Evolutionary conservation across 1,140 invertebrate species (phyloP).

Genomic region (Drosophila grimshawi): DNA sequence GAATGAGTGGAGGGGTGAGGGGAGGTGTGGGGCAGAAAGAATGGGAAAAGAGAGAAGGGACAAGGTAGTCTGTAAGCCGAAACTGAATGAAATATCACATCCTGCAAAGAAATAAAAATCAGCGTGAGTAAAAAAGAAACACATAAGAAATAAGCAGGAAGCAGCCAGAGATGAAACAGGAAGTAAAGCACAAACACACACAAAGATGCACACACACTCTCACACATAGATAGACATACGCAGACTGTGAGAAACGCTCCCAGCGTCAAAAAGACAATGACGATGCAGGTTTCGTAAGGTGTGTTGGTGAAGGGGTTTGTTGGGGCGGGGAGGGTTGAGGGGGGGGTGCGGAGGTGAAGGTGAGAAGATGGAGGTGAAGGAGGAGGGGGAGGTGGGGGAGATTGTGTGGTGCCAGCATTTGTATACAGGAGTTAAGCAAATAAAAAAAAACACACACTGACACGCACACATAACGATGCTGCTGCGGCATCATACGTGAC

Average conservation of each 20-base stretch:
- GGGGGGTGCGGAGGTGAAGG: too few relatives aligned
- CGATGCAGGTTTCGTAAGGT: slow-evolving; percentile 45
- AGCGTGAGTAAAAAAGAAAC: slow-evolving; percentile 69
- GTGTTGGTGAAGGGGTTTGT: neutral
- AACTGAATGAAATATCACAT: slow-evolving; percentile 78
- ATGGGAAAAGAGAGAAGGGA: neutral
- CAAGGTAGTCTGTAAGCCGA: slow-evolving; percentile 58
- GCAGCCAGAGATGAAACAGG: slow-evolving; percentile 69
- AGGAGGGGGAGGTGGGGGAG: neutral
- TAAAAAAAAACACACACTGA: slow-evolving; percentile 39
- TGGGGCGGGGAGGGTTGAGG: accelerated
- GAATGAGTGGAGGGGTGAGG: neutral
- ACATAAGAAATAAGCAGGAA: slow-evolving; percentile 69
- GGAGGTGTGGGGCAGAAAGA: too few relatives aligned
- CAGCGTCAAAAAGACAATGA: slow-evolving; percentile 76
- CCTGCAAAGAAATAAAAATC: slow-evolving; percentile 79
- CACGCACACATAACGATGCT: slow-evolving; percentile 31
- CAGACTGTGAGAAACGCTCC: slow-evolving; percentile 53
- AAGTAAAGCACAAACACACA: slow-evolving; percentile 49
- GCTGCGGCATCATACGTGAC: slow-evolving; percentile 60
- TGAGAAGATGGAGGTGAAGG: neutral
- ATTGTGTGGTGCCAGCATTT: slow-evolving; percentile 19
- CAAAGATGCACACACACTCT: slow-evolving; percentile 26
- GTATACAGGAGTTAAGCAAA: slow-evolving; percentile 50
- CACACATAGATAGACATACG: slow-evolving; percentile 21